Evolutionary conservation across 2,888 invertebrate genomes (phyloP), one percentile per base, ranked within the genome.

Genomic region (Drosophila meridionalis): DNA sequence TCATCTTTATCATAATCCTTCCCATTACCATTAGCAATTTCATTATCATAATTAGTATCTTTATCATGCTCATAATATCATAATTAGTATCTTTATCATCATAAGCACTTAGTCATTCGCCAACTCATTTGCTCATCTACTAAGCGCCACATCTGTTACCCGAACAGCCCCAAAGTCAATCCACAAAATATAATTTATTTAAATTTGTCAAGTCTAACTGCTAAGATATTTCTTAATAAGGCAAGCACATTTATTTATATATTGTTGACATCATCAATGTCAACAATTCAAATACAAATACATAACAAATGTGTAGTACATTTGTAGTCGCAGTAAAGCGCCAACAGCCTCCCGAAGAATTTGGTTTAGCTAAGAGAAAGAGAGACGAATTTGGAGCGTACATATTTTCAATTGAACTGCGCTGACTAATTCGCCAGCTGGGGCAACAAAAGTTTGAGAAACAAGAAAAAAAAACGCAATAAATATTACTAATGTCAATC

Each of bases 201-300:
- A 47, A 59, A 59, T 38, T 59, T 59, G 59, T 40, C 60, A 55
- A 28, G 61, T 42, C 30, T 32, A 52, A 52, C 50, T 52, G 50
- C 50, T 52, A 53, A 61, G 30, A 47, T 34, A 40, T 40, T 52
- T 28, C 36, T 30, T 36, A 45, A 65, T 43, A 43, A 36, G 65
- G 30, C 26, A 12, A 12, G 28, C 50, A 30, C 30, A 52, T 11
- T 32, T 59, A 45, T 45, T 58, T 56, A 60, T 69, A 50, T 8
- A 42, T 42, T 26, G 60, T 32, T 60, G 73, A 73, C 73, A 74
- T 74, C 73, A 74, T 68, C 61, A 34, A 56, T 53, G 67, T 57
- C 56, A n/a, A 32, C 61, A 61, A 61, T 71, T 73, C 43, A 53
- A 57, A 68, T 58, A 4, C 55, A 28, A 30, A 38, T 38, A 53